Conservation (phyloP, 2,797 vertebrate species). For the Dermochelys coriacea region DNA sequence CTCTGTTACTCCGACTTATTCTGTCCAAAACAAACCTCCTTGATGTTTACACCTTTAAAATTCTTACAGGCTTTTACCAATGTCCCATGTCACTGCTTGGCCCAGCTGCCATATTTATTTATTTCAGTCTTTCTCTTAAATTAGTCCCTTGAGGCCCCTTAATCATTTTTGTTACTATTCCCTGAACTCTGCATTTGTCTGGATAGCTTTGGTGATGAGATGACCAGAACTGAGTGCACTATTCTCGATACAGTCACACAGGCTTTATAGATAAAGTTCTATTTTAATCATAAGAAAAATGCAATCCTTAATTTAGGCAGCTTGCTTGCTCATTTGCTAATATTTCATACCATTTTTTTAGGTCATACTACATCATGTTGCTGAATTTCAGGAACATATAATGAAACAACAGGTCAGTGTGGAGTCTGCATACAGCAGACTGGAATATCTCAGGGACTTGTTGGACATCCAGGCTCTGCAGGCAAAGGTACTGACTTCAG, state of each 20-base stretch:
- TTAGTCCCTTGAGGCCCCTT: neutral
- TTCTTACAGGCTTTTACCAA: neutral
- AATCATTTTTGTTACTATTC: neutral
- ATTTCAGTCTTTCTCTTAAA: neutral
- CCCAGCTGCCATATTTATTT: neutral
- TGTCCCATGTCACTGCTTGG: neutral
- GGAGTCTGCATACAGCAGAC: constrained; percentile 78
- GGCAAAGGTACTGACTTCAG: constrained; percentile 81
- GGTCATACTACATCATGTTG: constrained; percentile 75
- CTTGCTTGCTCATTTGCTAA: neutral
- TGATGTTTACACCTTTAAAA: neutral
- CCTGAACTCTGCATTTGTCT: neutral
- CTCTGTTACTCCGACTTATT: neutral
- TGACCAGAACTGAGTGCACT: neutral
- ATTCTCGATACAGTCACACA: neutral
- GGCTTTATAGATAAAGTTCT: neutral
- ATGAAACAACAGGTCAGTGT: constrained; percentile 79
- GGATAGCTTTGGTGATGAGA: neutral
- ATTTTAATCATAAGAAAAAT: neutral
- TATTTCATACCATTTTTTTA: constrained; percentile 44
- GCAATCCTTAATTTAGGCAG: neutral
- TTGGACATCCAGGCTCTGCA: constrained; percentile 81
- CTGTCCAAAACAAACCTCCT: neutral
- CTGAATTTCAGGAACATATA: constrained; percentile 82
- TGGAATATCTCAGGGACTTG: constrained; percentile 82